phyloP scores from a whole-genome alignment of 2,113 vertebrate species.

The Tupaia tana region DNA sequence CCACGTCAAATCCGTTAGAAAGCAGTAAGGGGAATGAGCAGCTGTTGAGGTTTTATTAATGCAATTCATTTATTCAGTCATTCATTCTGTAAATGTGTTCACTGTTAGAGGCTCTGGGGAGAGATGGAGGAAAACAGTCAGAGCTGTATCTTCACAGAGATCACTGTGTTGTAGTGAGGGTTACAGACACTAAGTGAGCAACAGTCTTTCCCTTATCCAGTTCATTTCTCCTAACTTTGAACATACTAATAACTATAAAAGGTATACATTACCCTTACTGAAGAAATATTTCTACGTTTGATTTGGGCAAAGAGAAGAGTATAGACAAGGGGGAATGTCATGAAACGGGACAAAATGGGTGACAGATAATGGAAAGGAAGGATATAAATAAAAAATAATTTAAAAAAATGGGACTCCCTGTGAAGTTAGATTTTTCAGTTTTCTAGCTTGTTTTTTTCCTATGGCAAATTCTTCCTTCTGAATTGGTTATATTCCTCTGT shows the following conservation, averaged over 20 bases:
- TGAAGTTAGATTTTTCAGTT: not conserved
- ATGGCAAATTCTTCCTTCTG: not conserved
- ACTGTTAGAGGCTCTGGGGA: not conserved
- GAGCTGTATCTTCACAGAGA: not conserved
- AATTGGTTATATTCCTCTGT: not conserved
- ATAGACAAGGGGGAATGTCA: not conserved
- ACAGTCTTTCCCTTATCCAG: not conserved
- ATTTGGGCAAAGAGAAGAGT: not conserved
- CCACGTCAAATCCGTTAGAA: not conserved
- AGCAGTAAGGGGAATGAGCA: not conserved
- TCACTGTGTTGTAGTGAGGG: not conserved
- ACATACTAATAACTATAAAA: not conserved
- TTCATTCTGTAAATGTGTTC: not conserved
- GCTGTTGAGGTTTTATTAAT: not conserved
- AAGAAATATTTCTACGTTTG: not conserved
- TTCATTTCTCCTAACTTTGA: not conserved
- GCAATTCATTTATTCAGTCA: not conserved
- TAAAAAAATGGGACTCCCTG: not conserved
- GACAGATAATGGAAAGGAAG: not conserved
- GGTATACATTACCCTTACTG: not conserved
- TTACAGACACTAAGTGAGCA: not conserved
- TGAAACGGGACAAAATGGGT: accelerated
- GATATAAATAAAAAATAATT: too few species aligned
- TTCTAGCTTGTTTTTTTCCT: not conserved
- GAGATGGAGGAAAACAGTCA: not conserved